A percentile compares a stretch with the other conserved stretches of the same genome.
Evolutionary conservation across 1,140 invertebrate genomes (phyloP).

Genomic region (Galendromus occidentalis): DNA sequence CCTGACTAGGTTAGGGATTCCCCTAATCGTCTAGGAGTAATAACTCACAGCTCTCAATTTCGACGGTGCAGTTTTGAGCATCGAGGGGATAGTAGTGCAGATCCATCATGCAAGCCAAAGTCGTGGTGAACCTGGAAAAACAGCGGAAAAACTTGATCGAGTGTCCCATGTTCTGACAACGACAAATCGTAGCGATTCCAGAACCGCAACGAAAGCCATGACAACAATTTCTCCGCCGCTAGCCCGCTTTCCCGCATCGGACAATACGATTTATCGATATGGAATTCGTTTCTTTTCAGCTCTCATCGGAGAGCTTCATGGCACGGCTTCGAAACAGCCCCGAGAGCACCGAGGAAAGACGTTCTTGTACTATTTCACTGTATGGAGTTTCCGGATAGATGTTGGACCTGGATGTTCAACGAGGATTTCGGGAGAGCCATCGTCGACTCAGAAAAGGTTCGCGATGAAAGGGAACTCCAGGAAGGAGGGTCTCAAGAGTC

Average conservation of each 20-base stretch:
- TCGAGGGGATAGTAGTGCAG: conserved; percentile 96
- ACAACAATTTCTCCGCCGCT: background rate
- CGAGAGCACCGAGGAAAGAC: no score
- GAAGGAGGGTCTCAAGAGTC: no score
- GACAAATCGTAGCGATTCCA: no score
- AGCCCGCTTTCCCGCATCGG: background rate
- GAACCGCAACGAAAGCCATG: background rate
- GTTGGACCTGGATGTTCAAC: no score
- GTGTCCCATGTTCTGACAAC: background rate
- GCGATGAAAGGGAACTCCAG: no score
- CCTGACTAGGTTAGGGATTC: no score
- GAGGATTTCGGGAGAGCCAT: no score
- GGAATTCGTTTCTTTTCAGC: conserved; percentile 6
- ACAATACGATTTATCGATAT: background rate
- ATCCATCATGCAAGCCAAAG: conserved; percentile 96
- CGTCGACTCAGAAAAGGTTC: no score
- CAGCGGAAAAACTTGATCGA: background rate
- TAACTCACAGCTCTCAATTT: conserved; percentile 93
- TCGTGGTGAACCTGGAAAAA: conserved; percentile 59
- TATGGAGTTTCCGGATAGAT: no score
- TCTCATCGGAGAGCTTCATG: background rate
- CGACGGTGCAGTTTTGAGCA: conserved; percentile 92
- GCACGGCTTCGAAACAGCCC: no score
- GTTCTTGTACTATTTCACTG: no score
- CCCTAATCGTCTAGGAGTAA: background rate